Conservation (phyloP, 2,888 invertebrate species). For the Cactoblastis cactorum region DNA sequence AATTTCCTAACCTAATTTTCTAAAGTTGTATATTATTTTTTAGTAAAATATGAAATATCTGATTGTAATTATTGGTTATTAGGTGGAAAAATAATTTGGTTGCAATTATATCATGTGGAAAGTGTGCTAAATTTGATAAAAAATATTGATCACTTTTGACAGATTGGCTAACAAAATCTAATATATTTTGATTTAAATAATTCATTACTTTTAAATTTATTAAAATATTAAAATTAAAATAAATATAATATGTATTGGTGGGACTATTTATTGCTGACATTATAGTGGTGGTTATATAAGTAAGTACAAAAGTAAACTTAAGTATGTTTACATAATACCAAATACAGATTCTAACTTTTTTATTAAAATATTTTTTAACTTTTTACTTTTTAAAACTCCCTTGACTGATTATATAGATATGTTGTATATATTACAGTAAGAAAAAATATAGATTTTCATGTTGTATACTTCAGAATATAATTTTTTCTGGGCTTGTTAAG, state of each 20-base stretch:
- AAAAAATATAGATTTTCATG: not conserved
- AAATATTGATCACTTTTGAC: not conserved
- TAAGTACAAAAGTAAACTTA: conserved; percentile 28
- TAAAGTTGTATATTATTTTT: not conserved
- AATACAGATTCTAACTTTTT: not conserved
- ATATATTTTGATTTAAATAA: not conserved
- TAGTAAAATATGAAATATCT: not conserved
- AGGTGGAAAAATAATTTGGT: not conserved
- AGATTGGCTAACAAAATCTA: conserved; percentile 3
- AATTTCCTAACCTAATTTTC: conserved; percentile 35
- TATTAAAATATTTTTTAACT: not conserved
- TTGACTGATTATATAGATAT: not conserved
- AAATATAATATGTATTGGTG: not conserved
- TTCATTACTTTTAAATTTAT: not conserved
- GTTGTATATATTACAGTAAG: not conserved
- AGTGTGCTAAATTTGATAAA: not conserved
- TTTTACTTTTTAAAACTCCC: not conserved
- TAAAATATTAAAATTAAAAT: not conserved
- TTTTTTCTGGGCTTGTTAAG: not conserved
- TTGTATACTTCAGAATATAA: not conserved
- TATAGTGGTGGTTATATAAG: conserved; percentile 14
- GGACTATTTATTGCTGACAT: not conserved
- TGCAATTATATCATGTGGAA: not conserved
- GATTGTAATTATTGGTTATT: not conserved
- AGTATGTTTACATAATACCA: conserved; percentile 55